A percentile compares a stretch with the other conserved stretches of the same genome.
Evolutionary conservation across 2,113 vertebrate genomes (phyloP).

Genomic region (Talpa occidentalis): DNA sequence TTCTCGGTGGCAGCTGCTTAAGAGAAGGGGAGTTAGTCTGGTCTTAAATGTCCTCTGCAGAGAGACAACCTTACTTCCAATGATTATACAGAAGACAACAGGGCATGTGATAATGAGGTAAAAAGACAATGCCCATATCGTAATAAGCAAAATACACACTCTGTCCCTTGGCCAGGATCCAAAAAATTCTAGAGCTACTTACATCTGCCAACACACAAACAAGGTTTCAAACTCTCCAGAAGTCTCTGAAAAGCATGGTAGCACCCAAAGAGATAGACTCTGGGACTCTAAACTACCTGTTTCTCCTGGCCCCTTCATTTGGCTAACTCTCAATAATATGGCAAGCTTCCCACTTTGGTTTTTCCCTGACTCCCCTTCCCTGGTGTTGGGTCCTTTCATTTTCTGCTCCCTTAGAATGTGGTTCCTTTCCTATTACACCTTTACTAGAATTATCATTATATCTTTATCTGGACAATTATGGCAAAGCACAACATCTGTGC

Average conservation of each 20-base stretch:
- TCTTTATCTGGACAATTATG: not conserved
- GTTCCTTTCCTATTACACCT: not conserved
- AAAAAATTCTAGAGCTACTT: constrained; percentile 17
- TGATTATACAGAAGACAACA: not conserved
- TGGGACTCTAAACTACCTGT: not conserved
- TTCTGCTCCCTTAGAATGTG: not conserved
- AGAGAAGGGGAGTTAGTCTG: not conserved
- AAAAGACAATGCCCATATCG: not conserved
- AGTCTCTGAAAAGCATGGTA: not conserved
- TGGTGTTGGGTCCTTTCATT: not conserved
- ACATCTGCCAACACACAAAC: not conserved
- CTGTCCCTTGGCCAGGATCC: not conserved
- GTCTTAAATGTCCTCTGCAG: not conserved
- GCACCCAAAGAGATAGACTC: not conserved
- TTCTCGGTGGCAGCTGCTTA: not conserved
- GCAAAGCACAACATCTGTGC: not conserved
- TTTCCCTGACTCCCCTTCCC: not conserved
- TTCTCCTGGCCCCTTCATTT: not conserved
- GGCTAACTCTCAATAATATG: not conserved
- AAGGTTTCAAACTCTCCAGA: not conserved
- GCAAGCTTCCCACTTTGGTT: not conserved
- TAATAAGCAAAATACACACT: not conserved
- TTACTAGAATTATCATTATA: not conserved
- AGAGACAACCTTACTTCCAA: not conserved
- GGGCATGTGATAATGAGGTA: not conserved